phyloP scores from a whole-genome alignment of 2,888 invertebrate genomes.

The Cybosia mesomella region DNA sequence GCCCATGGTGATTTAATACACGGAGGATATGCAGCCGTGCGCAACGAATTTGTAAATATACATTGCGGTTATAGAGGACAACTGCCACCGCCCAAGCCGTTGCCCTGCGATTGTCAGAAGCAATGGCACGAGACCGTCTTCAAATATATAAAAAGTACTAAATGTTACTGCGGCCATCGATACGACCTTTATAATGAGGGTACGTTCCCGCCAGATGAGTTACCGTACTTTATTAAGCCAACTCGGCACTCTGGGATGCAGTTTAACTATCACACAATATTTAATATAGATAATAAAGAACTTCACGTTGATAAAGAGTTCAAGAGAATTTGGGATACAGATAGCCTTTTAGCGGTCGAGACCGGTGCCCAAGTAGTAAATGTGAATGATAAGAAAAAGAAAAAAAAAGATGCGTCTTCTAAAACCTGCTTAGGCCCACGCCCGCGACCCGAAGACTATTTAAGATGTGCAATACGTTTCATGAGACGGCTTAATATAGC shows the following conservation, averaged over 20 bases:
- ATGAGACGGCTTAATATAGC: conserved; percentile 71
- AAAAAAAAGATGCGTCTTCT: conserved; percentile 54
- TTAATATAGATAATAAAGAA: conserved; percentile 66
- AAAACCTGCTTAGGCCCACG: conserved; percentile 67
- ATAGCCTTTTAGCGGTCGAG: conserved; percentile 68
- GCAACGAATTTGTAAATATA: conserved; percentile 65
- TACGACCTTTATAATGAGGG: conserved; percentile 76
- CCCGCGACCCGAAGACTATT: conserved; percentile 71
- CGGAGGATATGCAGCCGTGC: conserved; percentile 65
- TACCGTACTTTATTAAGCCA: conserved; percentile 73
- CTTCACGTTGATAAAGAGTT: conserved; percentile 70
- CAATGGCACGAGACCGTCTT: conserved; percentile 69
- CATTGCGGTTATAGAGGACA: conserved; percentile 69
- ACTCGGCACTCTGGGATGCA: conserved; percentile 57
- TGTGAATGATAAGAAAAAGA: conserved; percentile 59
- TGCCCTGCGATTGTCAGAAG: conserved; percentile 72
- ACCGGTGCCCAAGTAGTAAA: conserved; percentile 55
- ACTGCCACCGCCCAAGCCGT: conserved; percentile 58
- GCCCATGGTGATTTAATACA: conserved; percentile 73
- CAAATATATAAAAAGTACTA: conserved; percentile 65
- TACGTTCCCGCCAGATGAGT: conserved; percentile 65
- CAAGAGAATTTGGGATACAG: conserved; percentile 74
- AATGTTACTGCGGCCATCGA: conserved; percentile 74
- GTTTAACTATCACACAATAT: conserved; percentile 77
- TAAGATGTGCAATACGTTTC: conserved; percentile 70